Percentiles rank a stretch among this genome's conserved stretches.
Evolutionary conservation across 1,140 invertebrate genomes (phyloP).

Genomic region (Bombus difficillimus): DNA sequence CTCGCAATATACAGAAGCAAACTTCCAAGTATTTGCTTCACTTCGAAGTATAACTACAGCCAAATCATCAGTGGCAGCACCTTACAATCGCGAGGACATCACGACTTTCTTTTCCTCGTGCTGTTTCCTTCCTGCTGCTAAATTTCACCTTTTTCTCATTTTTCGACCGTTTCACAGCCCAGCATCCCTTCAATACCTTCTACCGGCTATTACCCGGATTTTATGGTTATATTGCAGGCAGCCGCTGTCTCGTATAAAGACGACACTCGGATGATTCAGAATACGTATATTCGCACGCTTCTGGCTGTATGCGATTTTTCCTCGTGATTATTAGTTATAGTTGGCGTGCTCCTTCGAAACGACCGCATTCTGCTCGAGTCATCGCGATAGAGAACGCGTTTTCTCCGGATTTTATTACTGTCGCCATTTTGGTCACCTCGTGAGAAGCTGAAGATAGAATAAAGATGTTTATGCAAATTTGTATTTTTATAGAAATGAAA

Average conservation of each 20-base stretch:
- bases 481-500: background rate
- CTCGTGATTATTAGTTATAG: constrained; percentile 26
- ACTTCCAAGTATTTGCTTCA: too few relatives aligned
- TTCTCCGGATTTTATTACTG: constrained; percentile 65
- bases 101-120: too few relatives aligned
- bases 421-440: constrained; percentile 58
- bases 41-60: too few relatives aligned
- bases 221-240: constrained; percentile 81
- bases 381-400: constrained; percentile 64
- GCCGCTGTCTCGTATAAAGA: constrained; percentile 73
- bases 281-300: constrained; percentile 59
- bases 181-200: constrained; percentile 72
- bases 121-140: background rate
- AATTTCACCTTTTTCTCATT: constrained; percentile 2
- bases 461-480: background rate
- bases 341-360: constrained; percentile 4
- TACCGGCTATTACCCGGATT: constrained; percentile 79
- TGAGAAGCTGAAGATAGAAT: background rate
- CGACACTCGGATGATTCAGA: constrained; percentile 64
- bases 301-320: constrained; percentile 18
- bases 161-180: constrained; percentile 43
- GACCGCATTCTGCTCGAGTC: background rate
- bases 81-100: background rate
- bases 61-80: background rate
- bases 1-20: too few relatives aligned